These are phyloP conservation scores for Hipposideros larvatus DNA, from an alignment of 2,797 vertebrate species.

Conservation along the genomic window DNA sequence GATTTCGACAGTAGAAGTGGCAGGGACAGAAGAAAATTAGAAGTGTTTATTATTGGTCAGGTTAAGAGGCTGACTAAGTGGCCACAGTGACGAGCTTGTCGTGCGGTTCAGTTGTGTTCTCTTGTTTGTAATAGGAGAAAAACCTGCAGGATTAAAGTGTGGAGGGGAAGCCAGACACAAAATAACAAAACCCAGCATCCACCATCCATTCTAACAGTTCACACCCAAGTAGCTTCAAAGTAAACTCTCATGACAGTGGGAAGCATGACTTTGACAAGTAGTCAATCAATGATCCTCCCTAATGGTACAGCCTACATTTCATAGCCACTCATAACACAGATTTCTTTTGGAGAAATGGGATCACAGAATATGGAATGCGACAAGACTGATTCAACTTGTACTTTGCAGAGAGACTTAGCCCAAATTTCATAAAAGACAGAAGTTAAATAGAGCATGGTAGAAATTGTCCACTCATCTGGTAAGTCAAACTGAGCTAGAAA, in stretches of 20 bases:
- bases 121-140: neutral
- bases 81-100: neutral
- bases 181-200: neutral
- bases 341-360: slow-evolving; percentile 31
- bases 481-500: neutral
- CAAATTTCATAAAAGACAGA: neutral
- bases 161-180: neutral
- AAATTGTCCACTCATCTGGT: neutral
- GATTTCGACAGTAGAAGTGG: neutral
- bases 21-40: neutral
- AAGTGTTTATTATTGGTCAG: neutral
- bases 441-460: neutral
- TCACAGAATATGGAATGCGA: neutral
- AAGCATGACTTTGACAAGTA: neutral
- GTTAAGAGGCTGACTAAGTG: neutral
- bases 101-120: neutral
- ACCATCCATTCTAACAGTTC: neutral
- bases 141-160: neutral
- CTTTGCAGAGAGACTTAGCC: neutral
- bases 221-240: neutral
- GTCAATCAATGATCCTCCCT: neutral
- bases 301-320: neutral
- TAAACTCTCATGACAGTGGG: neutral
- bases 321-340: neutral
- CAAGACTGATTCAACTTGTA: slow-evolving; percentile 37